Base-by-base conservation (phyloP, 2,888 invertebrate genomes). In the Dinocampus coccinellae region DNA sequence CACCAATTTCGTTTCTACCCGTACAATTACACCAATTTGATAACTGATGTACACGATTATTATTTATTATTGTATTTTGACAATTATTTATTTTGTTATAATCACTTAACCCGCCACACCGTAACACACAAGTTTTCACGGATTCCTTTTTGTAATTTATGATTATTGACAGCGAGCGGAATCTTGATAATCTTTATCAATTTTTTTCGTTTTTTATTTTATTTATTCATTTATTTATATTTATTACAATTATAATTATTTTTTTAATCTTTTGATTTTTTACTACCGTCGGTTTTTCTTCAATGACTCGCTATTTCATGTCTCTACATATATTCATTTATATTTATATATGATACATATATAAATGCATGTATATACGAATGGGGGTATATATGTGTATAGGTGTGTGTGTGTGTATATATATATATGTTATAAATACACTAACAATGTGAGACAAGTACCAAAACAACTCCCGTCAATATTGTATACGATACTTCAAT, bases 1-100 rank as follows among this genome's bases (percentile, higher is more conserved):
- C 83, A 77, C 81, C 82, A 82, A 82, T 74, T 67, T 80, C 81
- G 78, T 78, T 79, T 75, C 76, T 75, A 67, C 81, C 78, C 73
- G 78, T 80, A 77, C 82, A 83, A 75, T 75, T 76, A 74, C 82
- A 82, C 80, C 80, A 82, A 81, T 82, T 76, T 77, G 76, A 73
- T 53, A 34, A 64, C 20, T 58, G 55, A 55, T 55, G 55, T n/a
- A 13, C 58, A 33, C 33, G 58, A 29, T n/a, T 58, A 20, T 33
- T 33, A 29, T 26, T 34, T 26, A 33, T 34, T 16, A 16, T 29
- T 58, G 26, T n/a, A 7, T 20, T 3, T 4, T 58, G 58, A 29
- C 58, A 58, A 29, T 6, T 9, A 55, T 26, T 26, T 9, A 55
- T n/a, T n/a, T n/a, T 26, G 24, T 55, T 26, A 26, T 26, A 55